phyloP scores from a whole-genome alignment of 2,797 vertebrate species.

The Poecilia picta region DNA sequence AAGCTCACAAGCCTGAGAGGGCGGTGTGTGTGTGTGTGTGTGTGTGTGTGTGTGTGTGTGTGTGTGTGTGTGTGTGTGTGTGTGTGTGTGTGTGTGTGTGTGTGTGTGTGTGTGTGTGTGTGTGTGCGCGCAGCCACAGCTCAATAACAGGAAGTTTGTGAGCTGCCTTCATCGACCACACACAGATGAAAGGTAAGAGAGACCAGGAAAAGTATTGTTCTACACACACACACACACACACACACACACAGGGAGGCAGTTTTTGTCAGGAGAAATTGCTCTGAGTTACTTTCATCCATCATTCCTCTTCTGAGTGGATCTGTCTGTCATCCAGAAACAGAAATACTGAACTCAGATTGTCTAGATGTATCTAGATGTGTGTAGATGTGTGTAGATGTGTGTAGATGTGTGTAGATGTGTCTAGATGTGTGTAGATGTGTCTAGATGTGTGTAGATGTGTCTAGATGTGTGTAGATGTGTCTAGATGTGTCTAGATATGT shows the following conservation, averaged over 20 bases:
- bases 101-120: conserved; percentile 7
- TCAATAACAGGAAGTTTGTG: conserved; percentile 53
- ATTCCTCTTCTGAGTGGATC: conserved; percentile 58
- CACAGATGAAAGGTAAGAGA: conserved; percentile 41
- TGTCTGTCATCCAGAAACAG: conserved; percentile 64
- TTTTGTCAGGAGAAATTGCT: conserved; percentile 57
- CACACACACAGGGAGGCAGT: conserved; percentile 8
- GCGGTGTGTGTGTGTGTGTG: conserved; percentile 20
- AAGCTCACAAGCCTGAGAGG: conserved; percentile 64
- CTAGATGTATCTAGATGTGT: conserved; percentile 1
- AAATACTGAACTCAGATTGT: conserved; percentile 58
- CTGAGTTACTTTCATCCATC: conserved; percentile 58
- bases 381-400: neutral
- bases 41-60: conserved; percentile 24
- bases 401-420: conserved; percentile 20
- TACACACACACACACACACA: conserved; percentile 8
- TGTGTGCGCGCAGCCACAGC: neutral
- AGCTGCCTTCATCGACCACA: conserved; percentile 11
- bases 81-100: neutral
- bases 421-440: conserved; percentile 1
- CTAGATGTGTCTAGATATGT: too few species aligned
- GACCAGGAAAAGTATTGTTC: conserved; percentile 60
- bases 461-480: neutral
- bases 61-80: conserved; percentile 17
- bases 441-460: conserved; percentile 11